phyloP scores from a whole-genome alignment of 1,140 invertebrate genomes.

The Semibalanus balanoides region DNA sequence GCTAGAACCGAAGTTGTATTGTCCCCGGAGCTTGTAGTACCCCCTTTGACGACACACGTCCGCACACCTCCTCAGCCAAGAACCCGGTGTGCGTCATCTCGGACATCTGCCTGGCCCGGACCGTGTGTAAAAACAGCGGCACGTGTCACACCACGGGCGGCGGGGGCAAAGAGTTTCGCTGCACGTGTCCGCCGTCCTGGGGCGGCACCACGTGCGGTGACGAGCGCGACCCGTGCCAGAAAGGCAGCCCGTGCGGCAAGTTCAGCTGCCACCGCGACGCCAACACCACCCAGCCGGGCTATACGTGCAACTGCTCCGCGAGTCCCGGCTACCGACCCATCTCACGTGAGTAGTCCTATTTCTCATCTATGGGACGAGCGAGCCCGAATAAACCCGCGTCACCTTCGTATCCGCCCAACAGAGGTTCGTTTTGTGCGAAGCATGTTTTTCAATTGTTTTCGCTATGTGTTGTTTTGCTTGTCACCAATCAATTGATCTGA shows the following conservation, averaged over 20 bases:
- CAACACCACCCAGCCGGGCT: neutral
- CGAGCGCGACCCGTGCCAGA: neutral
- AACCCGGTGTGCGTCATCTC: neutral
- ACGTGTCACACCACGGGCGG: conserved; percentile 17
- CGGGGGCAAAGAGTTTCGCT: neutral
- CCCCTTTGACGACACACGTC: too few relatives aligned
- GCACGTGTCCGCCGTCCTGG: neutral
- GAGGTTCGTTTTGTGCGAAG: too few relatives aligned
- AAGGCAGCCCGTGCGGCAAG: neutral
- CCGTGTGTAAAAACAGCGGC: conserved; percentile 43
- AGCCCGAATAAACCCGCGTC: too few relatives aligned
- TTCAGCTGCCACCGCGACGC: neutral
- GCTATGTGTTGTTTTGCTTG: too few relatives aligned
- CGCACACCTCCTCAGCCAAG: neutral
- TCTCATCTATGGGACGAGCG: too few relatives aligned
- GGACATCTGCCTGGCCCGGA: conserved; percentile 21
- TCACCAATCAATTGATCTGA: too few relatives aligned
- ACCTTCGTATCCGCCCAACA: too few relatives aligned
- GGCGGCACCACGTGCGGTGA: neutral
- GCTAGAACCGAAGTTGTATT: too few relatives aligned
- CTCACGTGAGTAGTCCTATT: neutral
- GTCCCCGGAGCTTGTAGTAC: too few relatives aligned
- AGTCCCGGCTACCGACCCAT: neutral
- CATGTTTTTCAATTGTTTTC: too few relatives aligned
- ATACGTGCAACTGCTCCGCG: neutral